phyloP scores from a whole-genome alignment of 2,113 vertebrate species.

The Ciconia boyciana region DNA sequence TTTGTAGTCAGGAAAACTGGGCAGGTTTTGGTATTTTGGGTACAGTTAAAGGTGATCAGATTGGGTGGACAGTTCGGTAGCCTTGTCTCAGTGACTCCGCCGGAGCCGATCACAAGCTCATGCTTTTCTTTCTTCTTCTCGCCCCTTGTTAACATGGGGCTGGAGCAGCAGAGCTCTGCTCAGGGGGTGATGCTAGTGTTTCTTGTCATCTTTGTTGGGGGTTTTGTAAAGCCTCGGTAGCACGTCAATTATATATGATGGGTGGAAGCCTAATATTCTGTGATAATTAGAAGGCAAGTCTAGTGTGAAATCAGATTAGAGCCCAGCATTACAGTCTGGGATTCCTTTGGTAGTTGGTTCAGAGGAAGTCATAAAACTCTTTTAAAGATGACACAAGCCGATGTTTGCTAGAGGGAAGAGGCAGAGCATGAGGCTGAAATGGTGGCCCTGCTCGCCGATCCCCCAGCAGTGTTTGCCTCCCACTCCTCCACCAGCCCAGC shows the following conservation, averaged over 20 bases:
- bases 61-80: background rate
- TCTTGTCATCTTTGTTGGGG: constrained; percentile 49
- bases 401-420: background rate
- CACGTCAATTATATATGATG: constrained; percentile 59
- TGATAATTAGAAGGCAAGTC: constrained; percentile 63
- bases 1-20: background rate
- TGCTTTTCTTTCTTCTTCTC: background rate
- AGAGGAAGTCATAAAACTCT: constrained; percentile 51
- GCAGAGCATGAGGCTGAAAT: background rate
- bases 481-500: background rate
- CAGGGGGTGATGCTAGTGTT: constrained; percentile 19
- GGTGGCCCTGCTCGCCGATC: fast-evolving
- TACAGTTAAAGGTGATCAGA: background rate
- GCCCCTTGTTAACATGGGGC: background rate
- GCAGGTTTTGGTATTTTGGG: background rate
- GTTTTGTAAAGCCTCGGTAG: constrained; percentile 1
- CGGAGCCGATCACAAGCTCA: background rate
- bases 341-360: constrained; percentile 40
- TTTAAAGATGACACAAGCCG: background rate
- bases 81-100: background rate
- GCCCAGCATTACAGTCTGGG: background rate
- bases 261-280: constrained; percentile 59
- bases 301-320: constrained; percentile 66
- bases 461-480: background rate
- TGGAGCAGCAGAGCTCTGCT: background rate